Evolutionary conservation across 2,797 vertebrate species (phyloP), one percentile per base, ranked within the genome.

Genomic region (Melanotaenia trifasciata): DNA sequence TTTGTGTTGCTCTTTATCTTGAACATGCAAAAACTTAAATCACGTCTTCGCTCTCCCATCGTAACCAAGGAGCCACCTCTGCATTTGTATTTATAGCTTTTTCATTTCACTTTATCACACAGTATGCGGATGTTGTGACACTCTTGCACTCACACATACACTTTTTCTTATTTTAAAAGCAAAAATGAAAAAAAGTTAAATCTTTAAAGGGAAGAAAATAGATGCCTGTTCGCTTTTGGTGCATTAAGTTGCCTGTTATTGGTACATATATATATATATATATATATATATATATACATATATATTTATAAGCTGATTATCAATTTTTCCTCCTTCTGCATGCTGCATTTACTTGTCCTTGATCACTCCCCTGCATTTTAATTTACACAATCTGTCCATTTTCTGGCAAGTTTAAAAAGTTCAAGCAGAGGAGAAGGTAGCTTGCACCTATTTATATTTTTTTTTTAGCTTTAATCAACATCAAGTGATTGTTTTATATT

Each of bases 31-130:
- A 66, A 79, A 71, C 35, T 64, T 73, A 35, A 40, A 57, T 79
- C 22, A 16, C 53, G 33, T 70, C 32, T 70, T 2, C 6, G 0
- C 43, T 78, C 33, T 38, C 47, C 32, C 47, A 13, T 51, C 40
- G 80, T 88, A 79, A 86, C 84, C 78, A 83, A 82, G 86, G 65
- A 76, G 76, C 81, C 73, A 80, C 77, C 76, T 84, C 89, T 91
- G 81, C 81, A 64, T 84, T 83, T 67, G 59, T 81, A 87, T 87
- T 88, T 87, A 80, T 87, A 87, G 68, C 71, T 40, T 82, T 77
- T 76, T 75, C 72, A 62, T 81, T 59, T 83, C 78, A 77, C 72
- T 65, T 79, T 72, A 70, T 86, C 70, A 84, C 50, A 40, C 45
- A 67, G 74, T 64, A 85, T 59, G 64, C 80, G 67, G 73, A 81